Evolutionary conservation across 2,113 vertebrate genomes (phyloP), one percentile per base, ranked within the genome.

Genomic region (Laticauda colubrina): DNA sequence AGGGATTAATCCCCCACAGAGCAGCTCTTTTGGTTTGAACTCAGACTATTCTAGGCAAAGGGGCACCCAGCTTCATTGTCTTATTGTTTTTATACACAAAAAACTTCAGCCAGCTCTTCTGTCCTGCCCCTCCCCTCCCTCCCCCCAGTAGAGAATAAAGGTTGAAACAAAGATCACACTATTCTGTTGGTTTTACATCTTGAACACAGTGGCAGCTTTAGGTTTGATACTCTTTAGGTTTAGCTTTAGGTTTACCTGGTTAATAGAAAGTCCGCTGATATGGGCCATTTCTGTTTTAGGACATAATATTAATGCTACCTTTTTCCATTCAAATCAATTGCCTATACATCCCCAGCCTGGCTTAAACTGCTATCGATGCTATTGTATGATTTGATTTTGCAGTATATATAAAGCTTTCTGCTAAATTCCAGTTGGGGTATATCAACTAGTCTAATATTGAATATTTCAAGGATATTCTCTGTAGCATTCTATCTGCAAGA

Each of bases 241-340:
- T 39, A 39, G 34, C 34, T 39, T 39, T 39, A 39, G 34, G 89
- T 43, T 93, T 55, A 93, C 88, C 94, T 91, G 61, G 59, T 57
- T 48, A n/a, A 55, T 54, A 91, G 92, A 95, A 92, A 26, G 89
- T n/a, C 75, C 59, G 3, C 92, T 94, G 2, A 12, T 53, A 0
- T 1, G 94, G 94, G 87, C 57, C 0, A 0, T 91, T 93, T 94
- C 88, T 95, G 93, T 94, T 93, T 48, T 43, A 93, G 95, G n/a
- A 54, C 4, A 14, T 86, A 90, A 14, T 86, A 90, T 29, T 61
- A n/a, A 85, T 64, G 11, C 56, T 45, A 24, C 81, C 24, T 2
- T 86, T 69, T 34, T 0, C 75, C 43, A 23, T 20, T 34, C 15
- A 20, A 3, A n/a, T 90, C 55, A 43, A 11, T 87, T 26, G 45